phyloP scores from a whole-genome alignment of 2,797 vertebrate species.

The Chelon labrosus region DNA sequence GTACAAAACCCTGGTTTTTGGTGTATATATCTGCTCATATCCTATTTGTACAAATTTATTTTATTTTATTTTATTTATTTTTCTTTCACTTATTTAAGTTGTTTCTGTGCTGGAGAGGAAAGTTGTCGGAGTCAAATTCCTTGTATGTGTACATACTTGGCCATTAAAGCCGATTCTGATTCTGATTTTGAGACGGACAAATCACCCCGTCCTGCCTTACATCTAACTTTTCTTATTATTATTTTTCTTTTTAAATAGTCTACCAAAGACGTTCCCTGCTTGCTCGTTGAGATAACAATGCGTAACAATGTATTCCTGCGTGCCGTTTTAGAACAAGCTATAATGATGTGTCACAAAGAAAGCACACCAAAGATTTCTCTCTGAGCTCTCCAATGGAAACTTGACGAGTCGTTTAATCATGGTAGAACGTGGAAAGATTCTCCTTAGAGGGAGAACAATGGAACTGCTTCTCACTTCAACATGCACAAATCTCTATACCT shows the following conservation, averaged over 20 bases:
- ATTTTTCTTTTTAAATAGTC: neutral
- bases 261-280: constrained; percentile 3
- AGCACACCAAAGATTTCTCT: constrained; percentile 36
- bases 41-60: no score
- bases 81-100: no score
- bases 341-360: constrained; percentile 43
- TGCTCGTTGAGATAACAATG: constrained; percentile 25
- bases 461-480: constrained; percentile 43
- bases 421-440: constrained; percentile 10
- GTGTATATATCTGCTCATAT: no score
- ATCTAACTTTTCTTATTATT: neutral
- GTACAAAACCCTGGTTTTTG: no score
- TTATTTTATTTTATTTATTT: no score
- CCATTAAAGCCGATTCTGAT: no score
- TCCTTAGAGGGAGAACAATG: constrained; percentile 16
- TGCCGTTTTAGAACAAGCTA: constrained; percentile 16
- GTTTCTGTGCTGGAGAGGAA: no score
- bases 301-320: constrained; percentile 22
- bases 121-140: no score
- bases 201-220: neutral
- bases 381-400: constrained; percentile 13
- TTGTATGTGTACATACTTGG: no score
- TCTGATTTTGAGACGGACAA: neutral
- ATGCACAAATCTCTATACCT: constrained; percentile 27
- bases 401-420: constrained; percentile 48